phyloP scores from a whole-genome alignment of 2,888 invertebrate genomes.

The Pterostichus niger region DNA sequence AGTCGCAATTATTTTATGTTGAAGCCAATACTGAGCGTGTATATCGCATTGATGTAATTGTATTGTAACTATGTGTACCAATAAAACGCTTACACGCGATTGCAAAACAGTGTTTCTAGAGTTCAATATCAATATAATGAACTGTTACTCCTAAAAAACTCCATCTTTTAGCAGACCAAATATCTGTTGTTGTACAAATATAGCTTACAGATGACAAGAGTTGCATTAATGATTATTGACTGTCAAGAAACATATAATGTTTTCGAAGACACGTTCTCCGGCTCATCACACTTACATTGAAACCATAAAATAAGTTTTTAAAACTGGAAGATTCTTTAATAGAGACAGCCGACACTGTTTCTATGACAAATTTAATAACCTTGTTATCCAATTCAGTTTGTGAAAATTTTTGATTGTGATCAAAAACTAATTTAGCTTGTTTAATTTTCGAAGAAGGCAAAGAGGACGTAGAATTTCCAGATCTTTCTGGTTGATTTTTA shows the following conservation, averaged over 20 bases:
- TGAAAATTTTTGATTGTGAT: not conserved
- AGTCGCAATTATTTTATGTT: not conserved
- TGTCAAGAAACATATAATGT: not conserved
- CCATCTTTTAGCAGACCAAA: slow-evolving; percentile 2
- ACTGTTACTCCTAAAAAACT: not conserved
- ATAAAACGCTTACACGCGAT: too few relatives aligned
- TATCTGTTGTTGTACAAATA: slow-evolving; percentile 10
- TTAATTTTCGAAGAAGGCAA: not conserved
- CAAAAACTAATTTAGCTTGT: not conserved
- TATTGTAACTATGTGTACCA: too few relatives aligned
- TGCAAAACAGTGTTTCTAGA: not conserved
- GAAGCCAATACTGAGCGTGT: not conserved
- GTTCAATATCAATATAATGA: not conserved
- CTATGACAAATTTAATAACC: not conserved
- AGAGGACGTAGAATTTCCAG: not conserved
- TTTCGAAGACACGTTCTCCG: not conserved
- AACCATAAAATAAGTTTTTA: not conserved
- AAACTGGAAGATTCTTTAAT: slow-evolving; percentile 8
- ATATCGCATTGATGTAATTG: slow-evolving; percentile 1
- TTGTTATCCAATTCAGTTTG: not conserved
- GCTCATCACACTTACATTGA: slow-evolving; percentile 2
- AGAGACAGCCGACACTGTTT: not conserved
- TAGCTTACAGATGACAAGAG: not conserved
- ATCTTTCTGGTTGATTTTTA: not conserved
- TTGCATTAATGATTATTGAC: not conserved